phyloP scores from a whole-genome alignment of 2,797 vertebrate species.

The Bryconaethiops microstoma region DNA sequence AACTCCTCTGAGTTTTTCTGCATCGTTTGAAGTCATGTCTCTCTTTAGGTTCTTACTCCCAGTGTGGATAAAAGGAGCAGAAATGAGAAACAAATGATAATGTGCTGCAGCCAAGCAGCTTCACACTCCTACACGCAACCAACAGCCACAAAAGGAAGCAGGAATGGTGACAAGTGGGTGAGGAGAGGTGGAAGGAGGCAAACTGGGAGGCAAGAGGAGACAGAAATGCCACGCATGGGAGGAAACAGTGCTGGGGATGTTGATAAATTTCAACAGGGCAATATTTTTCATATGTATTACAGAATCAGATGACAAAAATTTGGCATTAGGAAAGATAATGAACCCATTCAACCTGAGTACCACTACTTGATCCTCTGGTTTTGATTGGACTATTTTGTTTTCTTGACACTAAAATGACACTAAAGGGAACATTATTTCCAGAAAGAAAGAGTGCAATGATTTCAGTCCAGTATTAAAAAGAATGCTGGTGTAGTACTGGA shows the following conservation, averaged over 20 bases:
- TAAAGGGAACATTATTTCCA: no score
- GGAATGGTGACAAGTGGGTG: slow-evolving; percentile 6
- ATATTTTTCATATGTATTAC: no score
- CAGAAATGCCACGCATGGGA: background rate
- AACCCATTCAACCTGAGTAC: no score
- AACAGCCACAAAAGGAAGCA: slow-evolving; percentile 14
- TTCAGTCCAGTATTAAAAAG: no score
- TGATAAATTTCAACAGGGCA: background rate
- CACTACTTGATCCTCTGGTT: no score
- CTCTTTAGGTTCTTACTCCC: slow-evolving; percentile 5
- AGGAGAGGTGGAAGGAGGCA: background rate
- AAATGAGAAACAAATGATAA: slow-evolving; percentile 14
- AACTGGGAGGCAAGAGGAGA: background rate
- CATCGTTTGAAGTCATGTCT: slow-evolving; percentile 16
- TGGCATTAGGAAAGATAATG: no score
- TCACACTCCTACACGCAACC: slow-evolving; percentile 17
- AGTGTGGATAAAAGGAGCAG: background rate
- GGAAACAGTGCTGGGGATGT: background rate
- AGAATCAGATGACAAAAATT: no score
- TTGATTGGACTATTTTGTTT: no score
- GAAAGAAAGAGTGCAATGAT: no score
- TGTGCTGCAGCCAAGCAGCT: background rate
- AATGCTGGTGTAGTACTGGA: no score
- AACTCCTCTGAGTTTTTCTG: background rate
- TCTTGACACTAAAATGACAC: no score